Evolutionary conservation across 1,140 invertebrate genomes (phyloP), one percentile per base, ranked within the genome.

Genomic region (Drosophila sucinea): DNA sequence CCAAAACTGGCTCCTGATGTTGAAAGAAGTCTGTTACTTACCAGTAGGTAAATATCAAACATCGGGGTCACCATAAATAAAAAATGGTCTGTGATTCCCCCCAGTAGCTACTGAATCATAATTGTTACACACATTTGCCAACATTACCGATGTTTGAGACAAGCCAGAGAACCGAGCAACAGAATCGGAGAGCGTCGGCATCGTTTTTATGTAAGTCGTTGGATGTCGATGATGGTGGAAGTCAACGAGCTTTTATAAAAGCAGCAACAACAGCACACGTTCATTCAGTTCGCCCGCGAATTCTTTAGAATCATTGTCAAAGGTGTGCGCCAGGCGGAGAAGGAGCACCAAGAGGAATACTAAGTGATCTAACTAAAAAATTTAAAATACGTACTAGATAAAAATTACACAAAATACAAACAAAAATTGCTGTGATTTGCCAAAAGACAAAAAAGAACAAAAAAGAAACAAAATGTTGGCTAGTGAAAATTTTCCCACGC

Each of bases 251-350:
- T 89, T 89, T 89, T 89, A 89, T 89, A 89, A 90, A 89, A 89
- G 84, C 84, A 55, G 80, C 85, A 73, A 76, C 81, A 90, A 78
- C 60, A 64, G 70, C 77, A 71, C 61, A 63, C 70, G 67, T 73
- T 78, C 61, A 87, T 81, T 89, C 84, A 89, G 84, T 89, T 79
- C 72, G 79, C 25, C 68, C 60, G 57, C 79, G 68, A 84, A 81
- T 57, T 76, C 81, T 70, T 89, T 73, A 67, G 84, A 87, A 87
- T 80, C 83, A 83, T 65, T 87, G 79, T 87, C 76, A 87, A 77
- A 79, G 64, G 68, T 69, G 56, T 55, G 73, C 65, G 57, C 17
- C 57, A 69, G 66, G 44, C 60, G 44, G 38, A 58, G 38, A 69
- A 74, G 62, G 57, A 80, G 32, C 44, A 55, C n/a, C 25, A 44